A percentile compares a stretch with the other conserved stretches of the same genome.
phyloP scores from a whole-genome alignment of 2,888 invertebrate species.

The Chymomyza fuscimana region DNA sequence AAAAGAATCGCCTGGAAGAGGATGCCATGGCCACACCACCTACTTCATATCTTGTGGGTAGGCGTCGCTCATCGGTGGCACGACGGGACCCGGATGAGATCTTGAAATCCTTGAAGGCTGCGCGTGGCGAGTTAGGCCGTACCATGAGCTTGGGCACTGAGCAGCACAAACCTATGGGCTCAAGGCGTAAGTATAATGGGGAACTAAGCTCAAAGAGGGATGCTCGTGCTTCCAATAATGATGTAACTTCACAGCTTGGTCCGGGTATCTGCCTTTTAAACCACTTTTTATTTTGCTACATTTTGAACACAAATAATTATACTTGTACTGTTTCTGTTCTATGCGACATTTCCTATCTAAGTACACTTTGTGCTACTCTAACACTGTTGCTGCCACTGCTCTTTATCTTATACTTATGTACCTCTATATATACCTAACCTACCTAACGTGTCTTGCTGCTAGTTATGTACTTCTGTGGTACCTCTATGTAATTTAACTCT shows the following conservation, averaged over 20 bases:
- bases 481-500: slow-evolving; percentile 14
- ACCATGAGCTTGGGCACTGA: slow-evolving; percentile 89
- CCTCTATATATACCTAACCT: background rate
- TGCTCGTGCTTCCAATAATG: background rate
- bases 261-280: background rate
- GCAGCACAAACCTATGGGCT: slow-evolving; percentile 81
- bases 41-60: slow-evolving; percentile 83
- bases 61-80: slow-evolving; percentile 90
- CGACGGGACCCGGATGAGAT: slow-evolving; percentile 92
- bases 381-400: background rate
- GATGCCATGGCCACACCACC: slow-evolving; percentile 80
- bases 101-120: slow-evolving; percentile 88
- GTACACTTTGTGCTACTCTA: background rate
- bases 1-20: slow-evolving; percentile 82
- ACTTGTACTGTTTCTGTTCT: background rate
- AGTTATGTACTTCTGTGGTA: slow-evolving; percentile 11
- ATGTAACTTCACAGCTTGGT: background rate
- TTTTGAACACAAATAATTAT: background rate
- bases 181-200: slow-evolving; percentile 85
- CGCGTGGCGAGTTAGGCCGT: slow-evolving; percentile 89
- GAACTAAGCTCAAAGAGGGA: background rate
- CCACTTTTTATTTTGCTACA: background rate
- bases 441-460: background rate
- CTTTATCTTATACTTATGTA: background rate
- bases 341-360: background rate